Conservation (phyloP, 2,888 invertebrate genomes). For the Ennomos quercinarius region DNA sequence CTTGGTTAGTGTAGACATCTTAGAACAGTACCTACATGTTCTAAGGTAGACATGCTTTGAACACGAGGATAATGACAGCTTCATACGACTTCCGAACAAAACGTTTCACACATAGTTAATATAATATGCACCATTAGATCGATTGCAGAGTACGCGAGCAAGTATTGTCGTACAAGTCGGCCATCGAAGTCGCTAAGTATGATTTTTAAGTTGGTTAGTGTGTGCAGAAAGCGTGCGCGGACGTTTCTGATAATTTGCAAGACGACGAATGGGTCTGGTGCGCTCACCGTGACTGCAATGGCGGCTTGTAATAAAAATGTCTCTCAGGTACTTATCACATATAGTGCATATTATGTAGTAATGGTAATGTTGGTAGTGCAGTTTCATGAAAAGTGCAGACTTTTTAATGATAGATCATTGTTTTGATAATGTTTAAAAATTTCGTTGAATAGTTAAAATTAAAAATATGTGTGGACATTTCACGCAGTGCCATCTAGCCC, state of each 20-base stretch:
- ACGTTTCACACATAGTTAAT: slow-evolving; percentile 42
- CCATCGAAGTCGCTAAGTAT: slow-evolving; percentile 67
- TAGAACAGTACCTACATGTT: too few relatives aligned
- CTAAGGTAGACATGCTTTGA: slow-evolving; percentile 20
- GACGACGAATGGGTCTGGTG: slow-evolving; percentile 57
- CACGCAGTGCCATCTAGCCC: too few relatives aligned
- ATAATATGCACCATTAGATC: slow-evolving; percentile 42
- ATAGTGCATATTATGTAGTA: slow-evolving; percentile 18
- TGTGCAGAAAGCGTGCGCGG: slow-evolving; percentile 82
- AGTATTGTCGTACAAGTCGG: slow-evolving; percentile 52
- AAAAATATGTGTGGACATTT: too few relatives aligned
- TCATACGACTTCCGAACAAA: slow-evolving; percentile 23
- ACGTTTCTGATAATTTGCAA: slow-evolving; percentile 76
- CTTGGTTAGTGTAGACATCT: slow-evolving; percentile 11
- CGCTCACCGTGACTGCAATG: slow-evolving; percentile 66
- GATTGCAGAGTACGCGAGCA: slow-evolving; percentile 48
- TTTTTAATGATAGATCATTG: too few relatives aligned
- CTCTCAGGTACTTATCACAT: slow-evolving; percentile 33
- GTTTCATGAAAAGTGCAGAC: too few relatives aligned
- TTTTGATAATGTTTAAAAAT: too few relatives aligned
- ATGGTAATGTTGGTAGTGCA: too few relatives aligned
- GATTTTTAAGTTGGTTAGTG: slow-evolving; percentile 71
- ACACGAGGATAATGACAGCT: slow-evolving; percentile 20
- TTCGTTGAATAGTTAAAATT: too few relatives aligned
- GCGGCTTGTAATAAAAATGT: slow-evolving; percentile 55